phyloP scores from a whole-genome alignment of 2,888 invertebrate genomes.

The Caenorhabditis japonica region DNA sequence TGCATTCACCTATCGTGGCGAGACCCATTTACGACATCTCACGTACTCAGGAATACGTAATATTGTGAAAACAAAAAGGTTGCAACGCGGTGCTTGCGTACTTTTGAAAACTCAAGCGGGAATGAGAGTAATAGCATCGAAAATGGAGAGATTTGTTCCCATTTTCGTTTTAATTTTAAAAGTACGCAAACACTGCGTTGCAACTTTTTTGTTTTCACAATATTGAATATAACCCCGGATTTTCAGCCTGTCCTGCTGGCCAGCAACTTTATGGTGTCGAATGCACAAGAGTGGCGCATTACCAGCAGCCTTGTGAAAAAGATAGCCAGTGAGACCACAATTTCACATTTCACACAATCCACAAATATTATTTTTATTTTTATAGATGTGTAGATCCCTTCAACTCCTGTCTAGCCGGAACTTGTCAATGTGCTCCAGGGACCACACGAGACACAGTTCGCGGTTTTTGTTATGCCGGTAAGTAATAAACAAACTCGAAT shows the following conservation, averaged over 20 bases:
- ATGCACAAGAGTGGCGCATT: conserved; percentile 73
- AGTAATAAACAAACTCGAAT: background rate
- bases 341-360: background rate
- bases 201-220: too few species aligned
- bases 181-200: too few species aligned
- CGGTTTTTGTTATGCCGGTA: conserved; percentile 74
- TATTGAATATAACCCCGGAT: conserved; percentile 2
- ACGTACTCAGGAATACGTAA: too few species aligned
- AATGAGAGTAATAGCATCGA: too few species aligned
- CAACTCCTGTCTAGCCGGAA: conserved; percentile 72
- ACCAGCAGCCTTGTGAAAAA: conserved; percentile 72
- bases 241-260: conserved; percentile 74
- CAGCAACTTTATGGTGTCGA: conserved; percentile 76
- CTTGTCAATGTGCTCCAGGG: conserved; percentile 76
- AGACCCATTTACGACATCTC: too few species aligned
- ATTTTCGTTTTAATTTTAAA: too few species aligned
- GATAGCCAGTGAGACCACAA: conserved; percentile 44
- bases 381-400: conserved; percentile 74
- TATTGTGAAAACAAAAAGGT: too few species aligned
- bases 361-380: too few species aligned
- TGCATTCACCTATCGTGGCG: too few species aligned
- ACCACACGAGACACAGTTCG: conserved; percentile 70
- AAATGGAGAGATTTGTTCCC: too few species aligned
- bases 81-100: too few species aligned
- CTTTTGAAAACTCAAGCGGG: too few species aligned